Percentiles rank a stretch among this genome's conserved stretches.
Evolutionary conservation across 1,140 invertebrate species (phyloP).

Genomic region (Coenobita brevimanus): DNA sequence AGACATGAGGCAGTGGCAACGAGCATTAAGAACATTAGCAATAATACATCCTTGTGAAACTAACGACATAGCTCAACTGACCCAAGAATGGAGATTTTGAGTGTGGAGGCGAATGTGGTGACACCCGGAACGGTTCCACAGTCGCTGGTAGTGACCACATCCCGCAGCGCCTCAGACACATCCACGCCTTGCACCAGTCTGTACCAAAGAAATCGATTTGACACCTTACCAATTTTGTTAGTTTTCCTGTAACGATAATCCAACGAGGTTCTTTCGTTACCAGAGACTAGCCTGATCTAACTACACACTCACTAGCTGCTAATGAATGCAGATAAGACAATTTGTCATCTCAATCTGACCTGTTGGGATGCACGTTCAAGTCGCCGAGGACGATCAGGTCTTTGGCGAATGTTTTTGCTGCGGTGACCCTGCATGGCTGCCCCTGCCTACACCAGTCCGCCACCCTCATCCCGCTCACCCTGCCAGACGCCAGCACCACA

Average conservation of each 20-base stretch:
- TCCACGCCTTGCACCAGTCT: slow-evolving; percentile 44
- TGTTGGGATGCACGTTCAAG: not conserved
- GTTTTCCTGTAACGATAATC: not conserved
- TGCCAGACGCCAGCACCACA: not conserved
- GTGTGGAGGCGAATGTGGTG: not conserved
- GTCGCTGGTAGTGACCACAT: not conserved
- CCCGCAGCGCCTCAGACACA: slow-evolving; percentile 13
- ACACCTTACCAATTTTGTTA: not conserved
- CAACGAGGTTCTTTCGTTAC: not conserved
- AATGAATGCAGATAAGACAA: not conserved
- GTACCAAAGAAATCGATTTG: not conserved
- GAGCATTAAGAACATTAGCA: too few relatives aligned
- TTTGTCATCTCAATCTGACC: not conserved
- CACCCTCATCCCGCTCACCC: not conserved
- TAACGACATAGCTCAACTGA: not conserved
- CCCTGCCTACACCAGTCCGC: not conserved
- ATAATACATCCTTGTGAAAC: too few relatives aligned
- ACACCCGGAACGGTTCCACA: slow-evolving; percentile 25
- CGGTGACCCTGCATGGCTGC: not conserved
- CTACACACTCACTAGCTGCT: not conserved
- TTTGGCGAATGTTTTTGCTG: slow-evolving; percentile 1
- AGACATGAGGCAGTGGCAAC: too few relatives aligned
- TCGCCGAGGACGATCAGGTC: slow-evolving; percentile 4
- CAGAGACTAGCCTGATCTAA: not conserved
- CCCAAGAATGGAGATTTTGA: not conserved